Conservation (phyloP, 2,113 vertebrate species). For the Lucifuga dentata region DNA sequence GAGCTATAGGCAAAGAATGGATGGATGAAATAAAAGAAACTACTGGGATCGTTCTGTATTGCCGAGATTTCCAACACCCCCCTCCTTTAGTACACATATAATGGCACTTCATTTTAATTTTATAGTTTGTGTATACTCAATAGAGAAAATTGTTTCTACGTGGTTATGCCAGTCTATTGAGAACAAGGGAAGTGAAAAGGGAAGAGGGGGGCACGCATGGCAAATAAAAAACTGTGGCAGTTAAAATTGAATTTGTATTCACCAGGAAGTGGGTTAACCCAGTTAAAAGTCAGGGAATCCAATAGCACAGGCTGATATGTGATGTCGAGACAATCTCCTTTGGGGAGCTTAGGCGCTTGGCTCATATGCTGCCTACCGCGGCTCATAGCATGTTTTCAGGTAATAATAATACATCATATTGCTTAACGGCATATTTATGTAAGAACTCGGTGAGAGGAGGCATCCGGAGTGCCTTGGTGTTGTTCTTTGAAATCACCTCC, state of each 20-base stretch:
- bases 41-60: constrained; percentile 40
- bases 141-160: constrained; percentile 82
- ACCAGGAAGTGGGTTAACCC: constrained; percentile 86
- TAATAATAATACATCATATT: constrained; percentile 81
- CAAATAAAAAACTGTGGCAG: constrained; percentile 84
- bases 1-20: constrained; percentile 39
- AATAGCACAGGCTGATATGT: constrained; percentile 82
- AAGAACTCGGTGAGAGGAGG: constrained; percentile 68
- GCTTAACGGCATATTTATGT: constrained; percentile 78
- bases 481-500: constrained; percentile 78
- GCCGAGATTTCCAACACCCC: constrained; percentile 32
- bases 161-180: constrained; percentile 82
- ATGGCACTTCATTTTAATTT: constrained; percentile 85
- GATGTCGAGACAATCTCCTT: constrained; percentile 82
- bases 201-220: constrained; percentile 62
- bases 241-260: constrained; percentile 88
- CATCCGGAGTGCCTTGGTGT: constrained; percentile 63
- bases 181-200: constrained; percentile 55
- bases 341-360: constrained; percentile 77
- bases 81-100: constrained; percentile 69
- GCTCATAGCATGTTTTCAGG: constrained; percentile 80
- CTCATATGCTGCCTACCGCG: constrained; percentile 74
- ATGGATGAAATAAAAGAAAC: constrained; percentile 51
- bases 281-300: constrained; percentile 87
- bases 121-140: constrained; percentile 83